Conservation (phyloP, 2,888 invertebrate species). For the Leucoma salicis region DNA sequence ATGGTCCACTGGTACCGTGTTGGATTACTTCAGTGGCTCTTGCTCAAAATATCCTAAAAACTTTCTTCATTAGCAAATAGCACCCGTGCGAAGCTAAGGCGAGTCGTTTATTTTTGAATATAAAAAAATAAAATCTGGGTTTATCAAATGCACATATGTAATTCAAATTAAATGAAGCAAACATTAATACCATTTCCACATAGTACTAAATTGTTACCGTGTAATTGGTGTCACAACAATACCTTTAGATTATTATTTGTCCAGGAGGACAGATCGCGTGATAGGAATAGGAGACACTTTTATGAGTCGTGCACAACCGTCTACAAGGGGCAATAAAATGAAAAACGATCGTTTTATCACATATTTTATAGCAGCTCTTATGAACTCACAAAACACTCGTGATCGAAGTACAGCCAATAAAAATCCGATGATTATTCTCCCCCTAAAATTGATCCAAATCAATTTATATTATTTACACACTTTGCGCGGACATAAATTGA, state of each 20-base stretch:
- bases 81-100: no score
- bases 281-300: slow-evolving; percentile 38
- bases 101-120: no score
- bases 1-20: no score
- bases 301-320: slow-evolving; percentile 33
- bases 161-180: slow-evolving; percentile 3
- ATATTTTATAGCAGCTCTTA: slow-evolving; percentile 56
- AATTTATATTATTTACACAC: slow-evolving; percentile 51
- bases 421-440: slow-evolving; percentile 54
- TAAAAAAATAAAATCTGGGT: no score
- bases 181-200: slow-evolving; percentile 12
- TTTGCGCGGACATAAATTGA: slow-evolving; percentile 47
- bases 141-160: no score
- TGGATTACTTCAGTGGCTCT: no score
- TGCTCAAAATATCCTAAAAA: no score
- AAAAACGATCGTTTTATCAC: slow-evolving; percentile 51
- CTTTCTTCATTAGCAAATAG: no score
- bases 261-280: slow-evolving; percentile 34
- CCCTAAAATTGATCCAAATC: slow-evolving; percentile 54
- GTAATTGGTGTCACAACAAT: slow-evolving; percentile 46
- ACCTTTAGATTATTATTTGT: slow-evolving; percentile 44
- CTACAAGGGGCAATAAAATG: slow-evolving; percentile 37
- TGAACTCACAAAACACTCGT: slow-evolving; percentile 55
- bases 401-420: slow-evolving; percentile 50
- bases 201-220: slow-evolving; percentile 23